These are phyloP conservation scores for Leiothrix lutea DNA, from an alignment of 2,113 vertebrate species.

Conservation along the genomic window DNA sequence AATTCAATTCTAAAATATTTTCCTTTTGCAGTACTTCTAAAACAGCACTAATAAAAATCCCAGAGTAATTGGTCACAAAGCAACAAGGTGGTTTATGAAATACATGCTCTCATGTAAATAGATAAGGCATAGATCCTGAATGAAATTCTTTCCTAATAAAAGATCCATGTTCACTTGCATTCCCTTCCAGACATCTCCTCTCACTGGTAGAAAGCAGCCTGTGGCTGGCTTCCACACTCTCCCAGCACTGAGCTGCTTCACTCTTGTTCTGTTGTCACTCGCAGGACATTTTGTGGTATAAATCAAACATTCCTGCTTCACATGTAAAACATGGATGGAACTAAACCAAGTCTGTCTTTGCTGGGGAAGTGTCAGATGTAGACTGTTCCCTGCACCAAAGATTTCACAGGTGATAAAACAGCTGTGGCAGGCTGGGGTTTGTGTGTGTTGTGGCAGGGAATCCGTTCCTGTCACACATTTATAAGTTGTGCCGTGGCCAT, in stretches of 20 bases:
- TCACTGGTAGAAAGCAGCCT: neutral
- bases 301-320: neutral
- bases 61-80: neutral
- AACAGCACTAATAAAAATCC: neutral
- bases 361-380: neutral
- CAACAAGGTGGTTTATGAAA: neutral
- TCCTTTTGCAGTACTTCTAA: neutral
- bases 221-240: neutral
- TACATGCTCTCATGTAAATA: accelerated
- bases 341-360: neutral
- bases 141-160: neutral
- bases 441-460: neutral
- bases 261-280: neutral
- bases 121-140: neutral
- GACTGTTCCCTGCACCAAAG: neutral
- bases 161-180: neutral
- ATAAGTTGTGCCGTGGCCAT: accelerated
- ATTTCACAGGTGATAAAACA: neutral
- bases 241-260: neutral
- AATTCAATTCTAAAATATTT: neutral
- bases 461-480: accelerated
- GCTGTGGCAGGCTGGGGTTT: neutral
- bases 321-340: neutral
- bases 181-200: neutral
- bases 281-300: neutral